Base-by-base conservation (phyloP, 2,113 vertebrate genomes). In the Pygoscelis adeliae region DNA sequence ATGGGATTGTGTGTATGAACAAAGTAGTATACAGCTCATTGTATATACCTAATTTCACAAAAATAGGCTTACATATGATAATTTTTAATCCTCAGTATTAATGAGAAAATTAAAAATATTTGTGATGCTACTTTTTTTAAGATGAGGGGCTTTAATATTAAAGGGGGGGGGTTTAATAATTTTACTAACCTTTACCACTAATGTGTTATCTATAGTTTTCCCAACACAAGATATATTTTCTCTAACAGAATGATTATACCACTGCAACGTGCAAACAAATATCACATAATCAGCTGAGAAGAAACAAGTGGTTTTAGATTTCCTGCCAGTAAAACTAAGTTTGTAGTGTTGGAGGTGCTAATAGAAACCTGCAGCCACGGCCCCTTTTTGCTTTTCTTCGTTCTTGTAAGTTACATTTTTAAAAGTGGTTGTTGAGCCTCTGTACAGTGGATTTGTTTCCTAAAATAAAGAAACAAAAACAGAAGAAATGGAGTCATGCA, bases 371-470 rank as follows among this genome's bases (percentile, higher is more conserved):
- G 96, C 79, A 88, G 92, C 79, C 90, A 97, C 83, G 65, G 97
- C 81, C 32, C 72, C 98, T 96, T 98, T 99, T 89, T 98, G 98
- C 95, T 97, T 99, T 85, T 98, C 98, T 78, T 98, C 97, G 74
- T 98, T 99, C 97, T 98, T 99, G 97, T 99, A 99, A 78, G 99
- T 99, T 84, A 99, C 98, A 63, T 99, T 99, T 99, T 99, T 99
- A 96, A 99, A 99, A 40, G 99, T 99, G 62, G 99, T 99, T 29
- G 99, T 99, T 11, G 99, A 99, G 58, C 99, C 99, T 98, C 95
- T 98, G 98, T 99, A 99, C 73, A 99, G 97, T 89, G 99, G 99
- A 95, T 99, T 99, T 94, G 99, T 99, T 92, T 99, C 99, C 99
- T 99, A 90, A 98, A 97, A 89, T 42, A 19, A 32, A 53, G 15